These are phyloP conservation scores for Pseudorhiza aurosa DNA, from an alignment of 30 jellyfish, hydroid and myxozoan species.

Conservation along the genomic window DNA sequence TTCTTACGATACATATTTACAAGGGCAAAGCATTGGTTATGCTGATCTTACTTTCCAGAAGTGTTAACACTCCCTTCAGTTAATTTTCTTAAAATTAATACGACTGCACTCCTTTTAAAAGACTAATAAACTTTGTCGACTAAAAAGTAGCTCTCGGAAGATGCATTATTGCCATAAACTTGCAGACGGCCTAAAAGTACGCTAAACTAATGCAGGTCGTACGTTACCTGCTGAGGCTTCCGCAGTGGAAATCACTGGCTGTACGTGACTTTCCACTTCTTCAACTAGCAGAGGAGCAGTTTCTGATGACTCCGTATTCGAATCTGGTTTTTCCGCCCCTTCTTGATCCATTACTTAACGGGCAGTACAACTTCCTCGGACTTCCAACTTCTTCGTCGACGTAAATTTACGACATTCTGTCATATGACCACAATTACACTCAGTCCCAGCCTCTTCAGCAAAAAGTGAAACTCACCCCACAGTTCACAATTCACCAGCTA, in stretches of 20 bases:
- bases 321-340: neutral
- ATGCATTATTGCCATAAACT: too few species aligned
- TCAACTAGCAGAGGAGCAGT: constrained; percentile 19
- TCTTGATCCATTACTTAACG: neutral
- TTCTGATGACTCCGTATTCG: neutral
- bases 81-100: too few species aligned
- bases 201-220: neutral
- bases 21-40: too few species aligned
- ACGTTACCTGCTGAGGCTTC: constrained; percentile 15
- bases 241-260: neutral
- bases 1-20: too few species aligned
- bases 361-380: neutral
- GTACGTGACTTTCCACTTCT: neutral
- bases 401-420: neutral
- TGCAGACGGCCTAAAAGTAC: too few species aligned
- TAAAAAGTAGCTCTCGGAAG: too few species aligned
- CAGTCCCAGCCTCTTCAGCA: constrained; percentile 29
- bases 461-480: too few species aligned
- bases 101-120: too few species aligned
- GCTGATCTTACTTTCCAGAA: too few species aligned
- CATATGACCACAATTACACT: constrained; percentile 18
- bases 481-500: too few species aligned
- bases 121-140: too few species aligned
- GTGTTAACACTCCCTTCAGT: too few species aligned
- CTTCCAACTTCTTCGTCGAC: neutral